Base-by-base conservation (phyloP, 1,140 invertebrate species). In the Formica exsecta region DNA sequence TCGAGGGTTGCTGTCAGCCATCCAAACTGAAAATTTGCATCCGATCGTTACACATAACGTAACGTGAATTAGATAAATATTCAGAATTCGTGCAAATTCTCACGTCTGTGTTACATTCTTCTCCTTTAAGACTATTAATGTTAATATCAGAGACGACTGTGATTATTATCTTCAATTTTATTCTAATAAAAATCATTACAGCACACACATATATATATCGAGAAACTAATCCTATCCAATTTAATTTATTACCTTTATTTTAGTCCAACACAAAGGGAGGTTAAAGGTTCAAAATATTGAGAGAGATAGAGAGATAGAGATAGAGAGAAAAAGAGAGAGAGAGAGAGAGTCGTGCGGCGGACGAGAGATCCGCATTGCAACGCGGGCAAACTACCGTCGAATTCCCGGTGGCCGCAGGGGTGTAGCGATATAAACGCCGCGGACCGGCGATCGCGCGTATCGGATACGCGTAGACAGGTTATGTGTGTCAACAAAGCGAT, bases 401-500 rank as follows among this genome's bases (percentile, higher is more conserved):
- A 89, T 89, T 87, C 79, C 79, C 66, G 65, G 79, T 80, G 51
- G 88, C 77, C 80, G 57, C 87, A 76, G 84, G 83, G 87, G 65
- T 66, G 71, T 62, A 62, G 64, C 65, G 74, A 41, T 71, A 76
- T 77, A 76, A 84, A 77, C 57, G 76, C 66, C 51, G 62, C 61
- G 75, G 73, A 22, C 36, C 75, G 70, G 90, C 77, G 87, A 91
- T 91, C 90, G 89, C 89, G 87, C 85, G 89, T 87, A 92, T 91
- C 89, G 91, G 91, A 93, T 92, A 92, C 90, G 87, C 88, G 88
- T 91, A 90, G 92, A 93, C 92, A 91, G 90, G 91, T 93, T 93
- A 93, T 92, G 91, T 93, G 92, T 94, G 93, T 94, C 93, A 94
- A 94, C 94, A 92, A 90, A 90, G 90, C 92, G 93, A 93, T 94